Base-by-base conservation (phyloP, 2,113 vertebrate genomes). In the Cephalopterus ornatus region DNA sequence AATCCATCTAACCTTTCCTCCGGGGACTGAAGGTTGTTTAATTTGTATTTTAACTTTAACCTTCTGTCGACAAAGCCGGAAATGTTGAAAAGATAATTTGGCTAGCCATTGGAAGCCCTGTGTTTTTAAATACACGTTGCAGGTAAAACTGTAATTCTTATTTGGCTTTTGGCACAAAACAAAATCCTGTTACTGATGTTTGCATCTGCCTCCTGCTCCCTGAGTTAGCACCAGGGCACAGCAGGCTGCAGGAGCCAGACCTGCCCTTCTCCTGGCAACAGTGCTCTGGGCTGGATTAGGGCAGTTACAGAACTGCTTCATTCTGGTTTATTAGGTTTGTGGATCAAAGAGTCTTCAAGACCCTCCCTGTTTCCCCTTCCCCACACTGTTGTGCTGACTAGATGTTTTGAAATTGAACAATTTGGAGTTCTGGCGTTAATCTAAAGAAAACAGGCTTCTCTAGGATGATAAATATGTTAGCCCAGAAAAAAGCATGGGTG, bases 11-110 rank as follows among this genome's bases (percentile, higher is more conserved):
- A 52, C 44, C 20, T 59, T 87, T 92, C 80, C 62, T 93, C 35
- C 44, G 72, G 79, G 49, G 52, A 68, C 52, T 67, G 63, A 67
- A 84, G 56, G 56, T 72, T 63, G 66, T 85, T 93, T 85, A 68
- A 88, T 85, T 79, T 58, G 41, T 87, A 37, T 61, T 93, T 89
- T 79, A 56, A 78, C 66, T 89, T 92, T 72, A 83, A 93, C 88
- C 37, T 77, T 72, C 20, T 82, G 66, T 89, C 90, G 84, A 61
- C 78, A 88, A 85, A 93, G 78, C 67, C 88, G 71, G 62, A 89
- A 88, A 37, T 58, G 33, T 35, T 88, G 55, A 44, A 80, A 79
- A 55, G 52, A 67, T 95, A 65, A 88, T 77, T 71, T 80, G 62
- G 88, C 32, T 85, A 61, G 70, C 67, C 6, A 0, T 12, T 84